These are phyloP conservation scores for Ellobius talpinus DNA, from an alignment of 2,113 vertebrate species.

Conservation along the genomic window DNA sequence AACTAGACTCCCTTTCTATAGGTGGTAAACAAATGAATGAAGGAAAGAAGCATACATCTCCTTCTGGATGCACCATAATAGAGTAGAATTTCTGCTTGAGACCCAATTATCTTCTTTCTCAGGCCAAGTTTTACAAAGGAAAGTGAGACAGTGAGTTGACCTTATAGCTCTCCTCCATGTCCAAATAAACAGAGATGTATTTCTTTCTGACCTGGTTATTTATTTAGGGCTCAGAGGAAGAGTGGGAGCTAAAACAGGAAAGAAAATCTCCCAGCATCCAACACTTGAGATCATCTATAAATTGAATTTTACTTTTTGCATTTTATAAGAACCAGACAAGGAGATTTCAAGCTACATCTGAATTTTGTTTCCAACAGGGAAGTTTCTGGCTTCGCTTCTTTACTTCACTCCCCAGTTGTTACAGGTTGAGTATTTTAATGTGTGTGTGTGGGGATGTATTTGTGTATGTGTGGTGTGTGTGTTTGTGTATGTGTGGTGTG, in stretches of 20 bases:
- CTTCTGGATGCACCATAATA: background rate
- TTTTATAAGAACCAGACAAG: constrained; percentile 6
- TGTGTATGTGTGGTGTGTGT: background rate
- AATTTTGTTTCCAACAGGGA: background rate
- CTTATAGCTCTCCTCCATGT: constrained; percentile 52
- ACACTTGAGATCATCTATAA: constrained; percentile 25
- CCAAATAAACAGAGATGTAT: constrained; percentile 31
- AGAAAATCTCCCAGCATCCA: constrained; percentile 38
- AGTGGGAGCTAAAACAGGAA: background rate
- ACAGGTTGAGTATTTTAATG: background rate
- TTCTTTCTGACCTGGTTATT: constrained; percentile 46
- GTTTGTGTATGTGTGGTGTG: background rate
- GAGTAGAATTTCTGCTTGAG: constrained; percentile 16
- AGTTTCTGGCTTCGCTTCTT: constrained; percentile 27
- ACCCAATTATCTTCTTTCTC: background rate
- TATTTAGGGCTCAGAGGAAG: background rate
- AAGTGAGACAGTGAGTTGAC: constrained; percentile 23
- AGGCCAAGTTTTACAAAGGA: constrained; percentile 39
- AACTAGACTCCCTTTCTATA: background rate
- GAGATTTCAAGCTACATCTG: background rate
- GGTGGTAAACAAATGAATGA: constrained; percentile 18
- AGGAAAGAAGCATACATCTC: background rate
- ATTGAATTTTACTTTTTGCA: background rate
- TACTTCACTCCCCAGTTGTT: background rate
- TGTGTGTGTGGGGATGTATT: background rate